These are phyloP conservation scores for Rhinophrynus dorsalis DNA, from an alignment of 2,797 vertebrate genomes.

Conservation along the genomic window DNA sequence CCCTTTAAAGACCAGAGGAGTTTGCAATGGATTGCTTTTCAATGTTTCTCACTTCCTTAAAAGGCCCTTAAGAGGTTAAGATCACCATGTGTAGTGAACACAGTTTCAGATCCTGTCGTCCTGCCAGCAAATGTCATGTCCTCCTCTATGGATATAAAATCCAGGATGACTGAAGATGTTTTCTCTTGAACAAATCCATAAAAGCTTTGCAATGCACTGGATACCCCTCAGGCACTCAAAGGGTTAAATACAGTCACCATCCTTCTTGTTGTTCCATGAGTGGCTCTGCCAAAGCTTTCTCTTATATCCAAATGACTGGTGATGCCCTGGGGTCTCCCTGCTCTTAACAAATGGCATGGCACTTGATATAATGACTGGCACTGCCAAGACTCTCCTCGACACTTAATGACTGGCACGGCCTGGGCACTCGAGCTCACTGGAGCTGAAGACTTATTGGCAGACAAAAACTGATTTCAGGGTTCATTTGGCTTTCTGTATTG, in stretches of 20 bases:
- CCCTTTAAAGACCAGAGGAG: too few species aligned
- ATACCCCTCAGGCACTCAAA: too few species aligned
- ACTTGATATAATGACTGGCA: constrained; percentile 2
- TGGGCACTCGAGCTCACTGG: constrained; percentile 9
- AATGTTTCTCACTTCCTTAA: too few species aligned
- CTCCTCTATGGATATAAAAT: too few species aligned
- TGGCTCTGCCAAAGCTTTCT: not conserved
- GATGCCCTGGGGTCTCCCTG: not conserved
- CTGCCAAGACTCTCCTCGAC: constrained; percentile 26
- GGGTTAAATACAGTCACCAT: not conserved
- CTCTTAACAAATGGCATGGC: not conserved
- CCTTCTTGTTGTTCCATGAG: not conserved
- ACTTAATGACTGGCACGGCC: constrained; percentile 23
- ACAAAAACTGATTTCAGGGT: not conserved
- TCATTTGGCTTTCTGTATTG: not conserved
- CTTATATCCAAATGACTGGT: not conserved
- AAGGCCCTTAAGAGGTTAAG: too few species aligned
- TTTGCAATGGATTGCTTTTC: too few species aligned
- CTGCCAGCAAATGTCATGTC: too few species aligned
- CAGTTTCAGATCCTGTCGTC: too few species aligned
- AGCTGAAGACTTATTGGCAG: constrained; percentile 26
- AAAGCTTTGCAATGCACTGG: too few species aligned
- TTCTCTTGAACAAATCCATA: too few species aligned
- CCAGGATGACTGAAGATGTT: too few species aligned
- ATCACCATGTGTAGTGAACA: too few species aligned